Evolutionary conservation across 2,113 vertebrate species (phyloP).

Genomic region (Vicugna pacos): DNA sequence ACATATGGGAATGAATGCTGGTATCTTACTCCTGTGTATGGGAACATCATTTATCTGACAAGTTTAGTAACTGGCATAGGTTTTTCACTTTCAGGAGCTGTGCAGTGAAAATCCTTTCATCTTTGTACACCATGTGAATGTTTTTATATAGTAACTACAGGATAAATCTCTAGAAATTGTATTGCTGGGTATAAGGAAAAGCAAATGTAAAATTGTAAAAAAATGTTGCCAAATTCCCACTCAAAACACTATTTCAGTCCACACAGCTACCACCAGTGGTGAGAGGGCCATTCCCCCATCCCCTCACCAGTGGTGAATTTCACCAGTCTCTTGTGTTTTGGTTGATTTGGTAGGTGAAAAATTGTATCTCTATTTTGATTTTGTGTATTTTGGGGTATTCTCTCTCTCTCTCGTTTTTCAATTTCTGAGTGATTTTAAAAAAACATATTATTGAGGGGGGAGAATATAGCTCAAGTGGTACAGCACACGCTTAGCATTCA

Average conservation of each 20-base stretch:
- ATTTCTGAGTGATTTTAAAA: neutral
- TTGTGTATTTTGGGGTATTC: neutral
- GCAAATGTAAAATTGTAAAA: neutral
- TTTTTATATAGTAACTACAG: neutral
- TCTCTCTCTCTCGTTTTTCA: neutral
- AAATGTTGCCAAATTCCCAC: neutral
- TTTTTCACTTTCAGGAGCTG: neutral
- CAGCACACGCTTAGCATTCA: too few species aligned
- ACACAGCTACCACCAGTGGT: neutral
- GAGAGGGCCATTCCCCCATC: neutral
- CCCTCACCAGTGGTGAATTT: neutral
- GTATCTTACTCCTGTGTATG: neutral
- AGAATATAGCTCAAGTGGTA: too few species aligned
- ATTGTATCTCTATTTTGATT: neutral
- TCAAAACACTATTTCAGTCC: neutral
- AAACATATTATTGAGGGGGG: neutral
- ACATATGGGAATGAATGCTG: neutral
- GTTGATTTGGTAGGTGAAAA: neutral
- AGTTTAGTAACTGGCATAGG: neutral
- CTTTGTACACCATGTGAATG: neutral
- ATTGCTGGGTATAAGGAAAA: neutral
- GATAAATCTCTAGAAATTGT: neutral
- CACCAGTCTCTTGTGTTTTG: neutral
- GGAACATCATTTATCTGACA: neutral
- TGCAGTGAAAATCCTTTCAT: constrained; percentile 17